Base-by-base conservation (phyloP, 2,888 invertebrate species). In the Nowickia ferox region DNA sequence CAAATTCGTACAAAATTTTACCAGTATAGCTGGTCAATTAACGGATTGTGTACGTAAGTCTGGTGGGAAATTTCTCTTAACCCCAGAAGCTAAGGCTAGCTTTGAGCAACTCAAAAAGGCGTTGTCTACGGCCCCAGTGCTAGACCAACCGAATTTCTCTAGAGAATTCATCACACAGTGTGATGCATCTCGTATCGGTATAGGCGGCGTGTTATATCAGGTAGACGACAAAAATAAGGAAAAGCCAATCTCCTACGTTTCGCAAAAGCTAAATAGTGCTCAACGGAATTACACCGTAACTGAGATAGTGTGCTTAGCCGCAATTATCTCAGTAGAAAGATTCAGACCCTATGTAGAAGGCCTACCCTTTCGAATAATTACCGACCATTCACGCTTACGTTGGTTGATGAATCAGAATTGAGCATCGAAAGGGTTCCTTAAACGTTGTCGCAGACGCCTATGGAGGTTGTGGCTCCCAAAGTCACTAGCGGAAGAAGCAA, bases 391-490 rank as follows among this genome's bases (percentile, higher is more conserved):
- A 48, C 19, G 48, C 19, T 66, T 48, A 10, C 48, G 17, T 13
- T 48, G 17, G 66, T 22, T 17, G 17, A 65, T 22, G 22, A 65
- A 19, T 46, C 22, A 65, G 15, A 42, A 66, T 66, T 15, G 9
- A 48, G n/a, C 66, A 48, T n/a, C 22, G 51, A n/a, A 66, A 66
- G 10, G 66, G 66, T 1, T 48, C 30, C 48, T 51, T 11, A 40
- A 68, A 68, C 40, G 30, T 68, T 11, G 51, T 68, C 0, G 38
- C 53, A 4, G 53, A 68, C 19, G 30, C 48, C 9, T 38, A 10
- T 66, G 66, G 48, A 30, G 46, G 13, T 48, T 66, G 30, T 66
- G 66, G 66, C 66, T 66, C 4, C 22, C 30, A 9, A 8, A 13
- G 6, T 46, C 48, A 6, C 30, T 66, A 22, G 30, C 46, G 5